Evolutionary conservation across 2,888 invertebrate species (phyloP), one percentile per base, ranked within the genome.

Genomic region (Allacma fusca): DNA sequence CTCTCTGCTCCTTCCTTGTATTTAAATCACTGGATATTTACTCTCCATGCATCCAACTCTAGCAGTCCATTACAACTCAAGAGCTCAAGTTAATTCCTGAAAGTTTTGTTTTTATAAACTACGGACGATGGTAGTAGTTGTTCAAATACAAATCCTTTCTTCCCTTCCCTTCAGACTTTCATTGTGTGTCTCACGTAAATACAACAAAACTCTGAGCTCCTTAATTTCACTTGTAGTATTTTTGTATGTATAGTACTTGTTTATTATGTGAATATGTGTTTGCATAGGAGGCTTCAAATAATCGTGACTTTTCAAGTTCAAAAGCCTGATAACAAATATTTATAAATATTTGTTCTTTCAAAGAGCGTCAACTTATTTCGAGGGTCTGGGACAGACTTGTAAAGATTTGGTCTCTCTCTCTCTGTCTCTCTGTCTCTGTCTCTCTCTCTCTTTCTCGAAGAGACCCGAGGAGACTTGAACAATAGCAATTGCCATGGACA

Each of bases 91-190:
- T 50, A 50, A 50, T 50, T 50, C 50, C 16, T 50, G 50, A 50
- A 50, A 50, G 50, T 50, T 50, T 50, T 50, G 50, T 50, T 50
- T 50, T 50, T 50, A 50, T 50, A 50, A 50, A 50, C 19, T 50
- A 5, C 19, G n/a, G 34, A 34, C 34, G n/a, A n/a, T n/a, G n/a
- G n/a, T 50, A 16, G 9, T 19, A 16, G 1, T 50, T n/a, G 16
- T n/a, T 50, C n/a, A 50, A 19, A n/a, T 50, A 13, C n/a, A 50
- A 13, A 50, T 9, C 5, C n/a, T 50, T n/a, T 50, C 16, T 50
- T n/a, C 50, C 50, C n/a, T 16, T 50, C 50, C 19, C 16, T 50
- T 50, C 50, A n/a, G 50, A 1, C 19, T 50, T 50, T 50, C 50
- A 19, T 50, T 50, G 50, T 50, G 50, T 50, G n/a, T n/a, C 50